Evolutionary conservation across 1,140 invertebrate species (phyloP), one percentile per base, ranked within the genome.

Genomic region (Hyles euphorbiae): DNA sequence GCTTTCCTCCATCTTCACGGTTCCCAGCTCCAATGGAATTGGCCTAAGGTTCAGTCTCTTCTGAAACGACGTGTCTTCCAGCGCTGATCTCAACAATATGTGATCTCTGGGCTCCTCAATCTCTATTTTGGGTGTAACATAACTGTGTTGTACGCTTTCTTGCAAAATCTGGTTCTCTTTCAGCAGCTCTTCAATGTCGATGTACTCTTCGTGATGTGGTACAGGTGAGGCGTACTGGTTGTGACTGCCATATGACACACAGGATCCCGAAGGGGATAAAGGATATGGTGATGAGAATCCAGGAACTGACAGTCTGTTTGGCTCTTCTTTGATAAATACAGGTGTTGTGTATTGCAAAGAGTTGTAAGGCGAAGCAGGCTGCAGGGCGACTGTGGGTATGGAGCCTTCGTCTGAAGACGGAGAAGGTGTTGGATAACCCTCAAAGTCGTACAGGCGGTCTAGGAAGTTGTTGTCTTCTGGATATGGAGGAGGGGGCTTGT

Each of bases 31-130:
- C 63, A 89, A 80, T 52, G 91, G 93, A 47, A 96, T 89, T 0
- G 95, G 94, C 83, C 92, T 93, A 61, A 96, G 89, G 77, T 96
- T 96, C 75, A 94, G 94, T 68, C 94, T 93, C 76, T 93, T 93
- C 81, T 96, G 95, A 76, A 96, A 96, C 53, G 93, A 93, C 1
- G 94, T 96, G 71, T 96, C 95, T 75, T 94, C 91, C 11, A 96
- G 82, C 51, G 94, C 95, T 76, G 96, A 94, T 12, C 95, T 89
- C n/a, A 97, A 80, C 34, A 96, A 85, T 67, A 94, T 92, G 79
- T 97, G 94, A 78, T 95, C 94, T 71, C 91, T 90, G 49, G 90
- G 90, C 45, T 87, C 81, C 46, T 87, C 86, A 10, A 87, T 61
- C 74, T 90, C 89, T 54, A 83, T 66, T 77, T 90, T 90, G 6